These are phyloP conservation scores for Tribolium madens DNA, from an alignment of 1,140 invertebrate species.

Conservation along the genomic window DNA sequence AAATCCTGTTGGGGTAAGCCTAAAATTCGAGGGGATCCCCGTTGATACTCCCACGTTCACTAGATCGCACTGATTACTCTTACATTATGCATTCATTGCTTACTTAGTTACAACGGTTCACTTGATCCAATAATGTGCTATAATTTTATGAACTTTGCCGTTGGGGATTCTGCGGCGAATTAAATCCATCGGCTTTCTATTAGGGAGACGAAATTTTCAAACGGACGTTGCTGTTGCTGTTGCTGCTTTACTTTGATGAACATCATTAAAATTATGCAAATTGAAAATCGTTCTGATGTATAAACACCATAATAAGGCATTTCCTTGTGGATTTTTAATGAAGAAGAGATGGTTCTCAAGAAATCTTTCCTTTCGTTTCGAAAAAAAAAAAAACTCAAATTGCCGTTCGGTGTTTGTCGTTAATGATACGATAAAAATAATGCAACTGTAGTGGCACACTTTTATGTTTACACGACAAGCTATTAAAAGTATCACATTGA, in stretches of 20 bases:
- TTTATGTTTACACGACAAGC: not conserved
- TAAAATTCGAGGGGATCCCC: conserved; percentile 40
- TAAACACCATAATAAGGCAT: conserved; percentile 26
- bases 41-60: conserved; percentile 36
- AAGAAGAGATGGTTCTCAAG: not conserved
- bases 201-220: not conserved
- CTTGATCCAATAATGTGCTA: conserved; percentile 52
- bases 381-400: not conserved
- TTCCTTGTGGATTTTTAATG: conserved; percentile 24
- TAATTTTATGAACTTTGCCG: conserved; percentile 51
- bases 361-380: not conserved
- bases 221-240: not conserved
- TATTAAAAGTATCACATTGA: not conserved
- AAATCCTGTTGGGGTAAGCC: conserved; percentile 48
- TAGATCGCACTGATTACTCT: conserved; percentile 43
- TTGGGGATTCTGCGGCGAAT: conserved; percentile 43
- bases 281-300: conserved; percentile 35
- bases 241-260: conserved; percentile 14
- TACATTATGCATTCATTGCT: conserved; percentile 52
- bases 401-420: not conserved
- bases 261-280: conserved; percentile 36
- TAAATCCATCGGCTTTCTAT: conserved; percentile 42
- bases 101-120: conserved; percentile 48
- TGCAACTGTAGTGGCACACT: not conserved
- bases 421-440: not conserved